phyloP scores from a whole-genome alignment of 2,888 invertebrate genomes.

The Liposcelis brunnea region DNA sequence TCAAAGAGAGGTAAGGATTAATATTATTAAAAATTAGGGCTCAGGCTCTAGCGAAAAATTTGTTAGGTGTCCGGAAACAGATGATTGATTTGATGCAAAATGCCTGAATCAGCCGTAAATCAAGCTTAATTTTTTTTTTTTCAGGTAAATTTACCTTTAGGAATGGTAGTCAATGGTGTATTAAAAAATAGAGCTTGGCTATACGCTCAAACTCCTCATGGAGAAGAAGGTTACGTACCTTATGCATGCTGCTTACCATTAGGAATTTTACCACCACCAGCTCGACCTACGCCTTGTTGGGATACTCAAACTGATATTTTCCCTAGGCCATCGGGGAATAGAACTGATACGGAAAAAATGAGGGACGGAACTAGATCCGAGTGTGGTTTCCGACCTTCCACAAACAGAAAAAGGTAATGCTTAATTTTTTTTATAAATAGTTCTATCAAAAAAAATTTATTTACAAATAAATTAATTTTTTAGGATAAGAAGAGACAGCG shows the following conservation, averaged over 20 bases:
- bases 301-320: constrained; percentile 66
- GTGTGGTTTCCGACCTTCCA: constrained; percentile 27
- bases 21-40: neutral
- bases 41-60: too few relatives aligned
- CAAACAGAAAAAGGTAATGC: constrained; percentile 2
- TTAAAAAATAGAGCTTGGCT: constrained; percentile 74
- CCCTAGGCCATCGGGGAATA: constrained; percentile 59
- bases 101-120: too few relatives aligned
- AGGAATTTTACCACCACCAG: constrained; percentile 46
- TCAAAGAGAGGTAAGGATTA: constrained; percentile 35
- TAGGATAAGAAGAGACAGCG: constrained; percentile 27
- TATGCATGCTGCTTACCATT: constrained; percentile 61
- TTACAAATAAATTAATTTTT: too few relatives aligned
- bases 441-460: too few relatives aligned
- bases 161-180: constrained; percentile 73
- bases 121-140: neutral
- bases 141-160: constrained; percentile 44
- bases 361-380: constrained; percentile 49
- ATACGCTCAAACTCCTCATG: constrained; percentile 71
- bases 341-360: constrained; percentile 60
- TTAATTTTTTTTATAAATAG: neutral
- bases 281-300: constrained; percentile 56
- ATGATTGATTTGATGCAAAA: too few relatives aligned
- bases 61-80: too few relatives aligned
- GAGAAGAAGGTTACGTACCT: constrained; percentile 64